phyloP scores from a whole-genome alignment of 2,888 invertebrate species.

The Hemaris fuciformis region DNA sequence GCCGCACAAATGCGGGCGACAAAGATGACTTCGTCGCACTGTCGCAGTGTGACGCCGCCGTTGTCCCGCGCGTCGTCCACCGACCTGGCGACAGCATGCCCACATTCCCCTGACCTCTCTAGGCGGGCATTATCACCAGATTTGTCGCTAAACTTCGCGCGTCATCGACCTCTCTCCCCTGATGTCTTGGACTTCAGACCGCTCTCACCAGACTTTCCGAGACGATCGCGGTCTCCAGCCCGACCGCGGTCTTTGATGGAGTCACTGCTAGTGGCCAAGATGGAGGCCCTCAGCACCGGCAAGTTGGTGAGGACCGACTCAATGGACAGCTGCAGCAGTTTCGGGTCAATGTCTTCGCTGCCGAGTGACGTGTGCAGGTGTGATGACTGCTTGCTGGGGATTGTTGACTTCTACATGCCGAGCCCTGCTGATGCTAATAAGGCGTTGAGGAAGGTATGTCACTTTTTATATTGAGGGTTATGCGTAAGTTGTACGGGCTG shows the following conservation, averaged over 20 bases:
- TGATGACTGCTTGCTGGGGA: slow-evolving; percentile 91
- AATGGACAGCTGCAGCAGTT: slow-evolving; percentile 87
- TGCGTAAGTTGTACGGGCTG: no score
- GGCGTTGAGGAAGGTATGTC: slow-evolving; percentile 83
- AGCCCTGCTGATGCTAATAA: slow-evolving; percentile 76
- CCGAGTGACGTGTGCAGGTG: slow-evolving; percentile 90
- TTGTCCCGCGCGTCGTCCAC: slow-evolving; percentile 72
- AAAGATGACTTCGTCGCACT: slow-evolving; percentile 78
- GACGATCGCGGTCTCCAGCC: slow-evolving; percentile 76
- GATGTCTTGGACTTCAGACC: slow-evolving; percentile 60
- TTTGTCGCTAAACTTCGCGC: slow-evolving; percentile 52
- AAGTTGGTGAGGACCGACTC: slow-evolving; percentile 87
- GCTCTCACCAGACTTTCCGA: slow-evolving; percentile 70
- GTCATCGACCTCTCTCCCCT: slow-evolving; percentile 67
- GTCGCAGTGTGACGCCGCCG: slow-evolving; percentile 77
- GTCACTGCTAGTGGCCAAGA: slow-evolving; percentile 89
- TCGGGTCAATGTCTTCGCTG: slow-evolving; percentile 85
- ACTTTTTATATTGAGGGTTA: background rate
- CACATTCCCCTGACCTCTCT: slow-evolving; percentile 69
- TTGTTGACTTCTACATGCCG: slow-evolving; percentile 87
- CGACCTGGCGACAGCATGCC: slow-evolving; percentile 56
- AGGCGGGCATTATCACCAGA: slow-evolving; percentile 70
- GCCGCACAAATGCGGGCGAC: slow-evolving; percentile 66
- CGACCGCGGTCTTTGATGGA: slow-evolving; percentile 91
- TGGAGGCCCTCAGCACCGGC: slow-evolving; percentile 85